Evolutionary conservation across 2,888 invertebrate genomes (phyloP), one percentile per base, ranked within the genome.

Genomic region (Leuctra nigra): DNA sequence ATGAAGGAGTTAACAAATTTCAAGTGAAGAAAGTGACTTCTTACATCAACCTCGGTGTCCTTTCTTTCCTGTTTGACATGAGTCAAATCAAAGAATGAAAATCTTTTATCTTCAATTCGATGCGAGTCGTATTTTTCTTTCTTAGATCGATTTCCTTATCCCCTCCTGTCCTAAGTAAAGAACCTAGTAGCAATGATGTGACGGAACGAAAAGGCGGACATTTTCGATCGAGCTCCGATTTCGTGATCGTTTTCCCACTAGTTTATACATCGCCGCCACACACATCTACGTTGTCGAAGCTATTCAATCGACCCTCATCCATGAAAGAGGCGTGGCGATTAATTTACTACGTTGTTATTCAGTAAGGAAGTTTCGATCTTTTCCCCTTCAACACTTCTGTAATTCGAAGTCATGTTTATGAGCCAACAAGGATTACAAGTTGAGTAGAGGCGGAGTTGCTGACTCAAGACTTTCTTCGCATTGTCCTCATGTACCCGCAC

Each of bases 271-370:
- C 39, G 39, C 39, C 39, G 6, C 18, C 39, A 18, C 6, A 2
- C 20, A 9, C 4, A 44, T 23, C 1, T 13, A 23, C 22, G 13
- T 13, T 44, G 22, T 44, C 44, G 4, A 7, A 23, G 20, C 22
- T n/a, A 50, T 50, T 50, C 50, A 35, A 35, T 50, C 36, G 33
- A 22, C 33, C 20, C 18, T 50, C 22, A 16, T 13, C 36, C 33
- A n/a, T 14, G 33, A 18, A 35, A 50, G 33, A 18, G 50, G 50
- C 20, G 33, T 16, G 33, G 11, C 50, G 16, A 35, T 35, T 50
- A 50, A 50, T 50, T 50, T 50, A 50, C 50, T 35, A 29, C 35
- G 50, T 11, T 50, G 50, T 50, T 50, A 20, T 50, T 50, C 50
- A 22, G 50, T 18, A 50, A 50, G 47, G 39, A 39, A 20, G 20